phyloP scores from a whole-genome alignment of 2,888 invertebrate genomes.

The Pseudeuparius sepicola region DNA sequence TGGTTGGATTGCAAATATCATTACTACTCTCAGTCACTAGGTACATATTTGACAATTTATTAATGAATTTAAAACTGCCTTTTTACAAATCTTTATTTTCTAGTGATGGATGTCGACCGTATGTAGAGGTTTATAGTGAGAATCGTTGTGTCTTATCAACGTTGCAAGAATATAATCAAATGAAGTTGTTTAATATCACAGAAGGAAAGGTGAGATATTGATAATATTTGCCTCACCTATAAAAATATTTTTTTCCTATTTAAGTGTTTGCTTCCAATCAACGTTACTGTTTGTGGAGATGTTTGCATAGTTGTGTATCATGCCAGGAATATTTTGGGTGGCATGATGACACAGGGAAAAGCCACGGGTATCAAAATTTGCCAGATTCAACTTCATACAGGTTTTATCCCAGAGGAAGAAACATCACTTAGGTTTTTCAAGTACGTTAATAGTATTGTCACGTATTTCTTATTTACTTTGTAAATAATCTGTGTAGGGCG shows the following conservation, averaged over 20 bases:
- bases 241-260: constrained; percentile 17
- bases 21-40: too few species aligned
- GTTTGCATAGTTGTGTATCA: constrained; percentile 73
- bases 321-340: constrained; percentile 76
- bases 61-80: too few species aligned
- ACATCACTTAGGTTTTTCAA: constrained; percentile 64
- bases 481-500: constrained; percentile 39
- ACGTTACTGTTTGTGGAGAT: constrained; percentile 75
- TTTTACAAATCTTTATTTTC: constrained; percentile 24
- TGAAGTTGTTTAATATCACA: constrained; percentile 62
- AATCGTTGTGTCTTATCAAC: constrained; percentile 74
- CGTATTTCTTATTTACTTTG: not conserved
- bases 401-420: constrained; percentile 67
- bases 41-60: too few species aligned
- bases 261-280: constrained; percentile 52
- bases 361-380: constrained; percentile 78
- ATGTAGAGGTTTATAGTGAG: constrained; percentile 83
- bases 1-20: too few species aligned
- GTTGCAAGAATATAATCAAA: constrained; percentile 80
- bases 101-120: constrained; percentile 89
- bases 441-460: constrained; percentile 32
- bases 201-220: constrained; percentile 54
- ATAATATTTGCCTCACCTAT: not conserved
- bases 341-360: constrained; percentile 54
- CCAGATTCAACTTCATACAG: constrained; percentile 82